Base-by-base conservation (phyloP, 2,797 vertebrate genomes). In the Chrysocyon brachyurus region DNA sequence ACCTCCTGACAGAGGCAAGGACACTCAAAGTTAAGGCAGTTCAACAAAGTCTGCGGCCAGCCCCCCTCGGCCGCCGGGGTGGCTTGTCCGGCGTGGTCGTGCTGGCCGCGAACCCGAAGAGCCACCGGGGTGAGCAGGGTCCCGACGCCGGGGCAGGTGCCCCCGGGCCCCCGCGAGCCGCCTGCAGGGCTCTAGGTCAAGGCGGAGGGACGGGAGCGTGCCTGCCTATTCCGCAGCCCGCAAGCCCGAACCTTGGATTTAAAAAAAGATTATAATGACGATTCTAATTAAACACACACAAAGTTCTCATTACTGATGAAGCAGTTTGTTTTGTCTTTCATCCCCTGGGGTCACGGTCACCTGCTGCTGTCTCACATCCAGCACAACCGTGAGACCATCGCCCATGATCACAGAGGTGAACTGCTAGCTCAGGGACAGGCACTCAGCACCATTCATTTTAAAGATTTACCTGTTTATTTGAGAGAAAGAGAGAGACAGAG, bases 1-100 rank as follows among this genome's bases (percentile, higher is more conserved):
- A 97, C 97, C 96, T 98, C 95, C 97, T 98, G 98, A 98, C 97
- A 98, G 96, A 87, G 97, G 96, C 98, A 98, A 98, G 98, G 98
- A 98, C 97, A 98, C 97, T 86, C 97, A 97, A 98, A 98, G 98
- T 96, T 97, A 97, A 98, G 98, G 95, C 94, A 97, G 97, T 94
- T 46, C 40, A 46, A 92, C 68, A 57, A 82, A 97, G 98, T 98
- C 98, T 98, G 98, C 98, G 98, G 97, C 16, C 2, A 1, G 26
- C 15, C 24, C 54, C 56, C 52, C 64, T 75, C 5, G 77, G 75
- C 89, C 0, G 0, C 81, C n/a, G 0, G 4, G 22, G 57, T 28
- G 40, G 2, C 54, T 24, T 26, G 61, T 79, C 97, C 49, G 19
- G 81, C 61, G 24, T 70, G 63, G 52, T 28, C 11, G 12, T 87